phyloP scores from a whole-genome alignment of 2,888 invertebrate genomes.

The Myopa testacea region DNA sequence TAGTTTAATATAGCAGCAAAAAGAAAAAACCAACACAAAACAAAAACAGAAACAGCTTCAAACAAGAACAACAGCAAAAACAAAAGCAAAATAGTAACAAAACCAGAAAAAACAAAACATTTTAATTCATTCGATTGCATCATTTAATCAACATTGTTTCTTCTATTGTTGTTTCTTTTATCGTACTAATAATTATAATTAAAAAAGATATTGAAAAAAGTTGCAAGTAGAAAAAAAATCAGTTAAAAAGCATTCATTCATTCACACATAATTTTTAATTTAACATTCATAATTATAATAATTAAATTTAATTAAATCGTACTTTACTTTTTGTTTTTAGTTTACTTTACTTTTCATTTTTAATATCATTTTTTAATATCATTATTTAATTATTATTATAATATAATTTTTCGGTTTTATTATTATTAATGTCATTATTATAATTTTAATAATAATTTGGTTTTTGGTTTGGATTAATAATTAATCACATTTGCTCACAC shows the following conservation, averaged over 20 bases:
- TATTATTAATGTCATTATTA: constrained; percentile 6
- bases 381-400: constrained; percentile 13
- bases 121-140: neutral
- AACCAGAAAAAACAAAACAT: neutral
- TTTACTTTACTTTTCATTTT: constrained; percentile 34
- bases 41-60: neutral
- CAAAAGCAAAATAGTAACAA: neutral
- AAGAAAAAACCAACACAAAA: neutral
- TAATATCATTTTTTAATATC: constrained; percentile 26
- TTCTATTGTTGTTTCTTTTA: no score
- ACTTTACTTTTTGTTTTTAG: constrained; percentile 30
- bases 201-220: neutral
- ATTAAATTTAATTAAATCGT: constrained; percentile 33
- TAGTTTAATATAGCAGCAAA: neutral
- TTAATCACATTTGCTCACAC: no score
- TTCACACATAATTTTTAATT: constrained; percentile 2
- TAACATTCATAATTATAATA: constrained; percentile 4
- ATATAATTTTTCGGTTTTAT: constrained; percentile 13
- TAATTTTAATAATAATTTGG: constrained; percentile 12
- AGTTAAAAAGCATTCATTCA: neutral
- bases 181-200: neutral
- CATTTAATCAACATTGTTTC: no score
- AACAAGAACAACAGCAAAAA: neutral
- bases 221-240: neutral
- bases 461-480: constrained; percentile 2